Percentiles rank a stretch among this genome's conserved stretches.
Evolutionary conservation across 2,888 invertebrate genomes (phyloP).

Genomic region (Eremobia ochroleuca): DNA sequence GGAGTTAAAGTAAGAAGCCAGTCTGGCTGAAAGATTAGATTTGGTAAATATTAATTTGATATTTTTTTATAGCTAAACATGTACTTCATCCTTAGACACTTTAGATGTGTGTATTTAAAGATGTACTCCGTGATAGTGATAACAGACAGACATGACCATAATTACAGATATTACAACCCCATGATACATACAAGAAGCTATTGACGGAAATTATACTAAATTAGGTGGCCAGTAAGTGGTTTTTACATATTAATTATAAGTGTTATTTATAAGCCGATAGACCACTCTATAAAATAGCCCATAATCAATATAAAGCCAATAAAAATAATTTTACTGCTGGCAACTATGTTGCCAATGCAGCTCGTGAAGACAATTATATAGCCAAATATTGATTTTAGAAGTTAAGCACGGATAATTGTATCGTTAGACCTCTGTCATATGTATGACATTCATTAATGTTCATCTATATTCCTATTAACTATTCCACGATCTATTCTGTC

Average conservation of each 20-base stretch:
- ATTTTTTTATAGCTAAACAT: no score
- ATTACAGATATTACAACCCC: neutral
- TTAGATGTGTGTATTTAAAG: no score
- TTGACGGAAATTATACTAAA: neutral
- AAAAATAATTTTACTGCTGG: conserved; percentile 31
- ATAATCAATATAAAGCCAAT: conserved; percentile 33
- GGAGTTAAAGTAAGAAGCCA: no score
- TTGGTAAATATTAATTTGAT: no score
- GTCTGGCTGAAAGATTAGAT: no score
- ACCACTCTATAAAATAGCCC: conserved; percentile 22
- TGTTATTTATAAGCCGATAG: conserved; percentile 18
- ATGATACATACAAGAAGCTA: neutral
- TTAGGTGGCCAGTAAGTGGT: neutral
- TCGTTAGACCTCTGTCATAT: conserved; percentile 29
- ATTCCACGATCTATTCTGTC: conserved; percentile 60
- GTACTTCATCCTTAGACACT: no score
- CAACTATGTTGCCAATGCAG: conserved; percentile 38
- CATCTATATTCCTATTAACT: conserved; percentile 65
- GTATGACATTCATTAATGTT: conserved; percentile 61
- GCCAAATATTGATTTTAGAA: conserved; percentile 48
- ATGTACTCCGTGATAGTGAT: neutral
- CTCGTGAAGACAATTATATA: conserved; percentile 46
- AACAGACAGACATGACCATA: neutral
- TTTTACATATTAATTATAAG: conserved; percentile 13
- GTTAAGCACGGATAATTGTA: conserved; percentile 31